Conservation (phyloP, 2,797 vertebrate species). For the Macropodus opercularis region DNA sequence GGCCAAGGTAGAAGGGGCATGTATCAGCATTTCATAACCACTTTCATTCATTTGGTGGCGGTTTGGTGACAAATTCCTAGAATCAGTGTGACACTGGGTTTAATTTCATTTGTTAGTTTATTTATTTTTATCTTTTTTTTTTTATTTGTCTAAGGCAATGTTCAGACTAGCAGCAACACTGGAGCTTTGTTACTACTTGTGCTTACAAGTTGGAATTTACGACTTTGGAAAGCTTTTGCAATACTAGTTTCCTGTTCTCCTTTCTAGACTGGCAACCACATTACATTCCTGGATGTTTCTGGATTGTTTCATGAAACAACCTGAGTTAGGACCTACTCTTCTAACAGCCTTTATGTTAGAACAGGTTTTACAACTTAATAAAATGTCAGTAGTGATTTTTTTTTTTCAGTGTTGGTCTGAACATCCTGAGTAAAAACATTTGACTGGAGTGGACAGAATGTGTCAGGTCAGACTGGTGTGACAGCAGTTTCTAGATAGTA, state of each 20-base stretch:
- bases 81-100: not conserved
- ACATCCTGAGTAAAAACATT: not conserved
- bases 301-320: too few species aligned
- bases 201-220: not conserved
- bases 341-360: too few species aligned
- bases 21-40: slow-evolving; percentile 71
- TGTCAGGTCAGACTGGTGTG: not conserved
- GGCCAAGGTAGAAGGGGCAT: slow-evolving; percentile 90
- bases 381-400: too few species aligned
- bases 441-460: not conserved
- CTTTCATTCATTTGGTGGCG: slow-evolving; percentile 67
- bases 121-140: too few species aligned
- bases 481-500: not conserved
- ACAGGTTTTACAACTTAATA: too few species aligned
- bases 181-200: not conserved
- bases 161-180: not conserved
- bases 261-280: not conserved
- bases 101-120: not conserved
- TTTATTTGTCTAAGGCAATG: too few species aligned
- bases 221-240: too few species aligned
- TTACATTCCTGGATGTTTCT: not conserved
- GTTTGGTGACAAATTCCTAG: slow-evolving; percentile 50
- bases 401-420: not conserved
- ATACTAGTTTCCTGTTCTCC: too few species aligned
- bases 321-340: not conserved